Conservation (phyloP, 2,797 vertebrate species). For the Ficedula albicollis region DNA sequence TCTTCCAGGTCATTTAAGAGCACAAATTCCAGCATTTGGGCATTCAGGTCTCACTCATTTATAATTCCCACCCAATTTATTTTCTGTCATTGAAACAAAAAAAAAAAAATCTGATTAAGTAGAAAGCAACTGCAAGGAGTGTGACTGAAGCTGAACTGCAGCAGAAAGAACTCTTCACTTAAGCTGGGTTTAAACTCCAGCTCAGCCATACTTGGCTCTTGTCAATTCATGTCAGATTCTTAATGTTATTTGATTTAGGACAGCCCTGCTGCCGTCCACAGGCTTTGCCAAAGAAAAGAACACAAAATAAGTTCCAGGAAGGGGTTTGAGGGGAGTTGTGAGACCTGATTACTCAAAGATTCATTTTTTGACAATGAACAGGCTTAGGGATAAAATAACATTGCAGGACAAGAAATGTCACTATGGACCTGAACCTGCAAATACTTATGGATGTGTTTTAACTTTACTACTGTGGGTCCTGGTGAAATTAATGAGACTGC, state of each 20-base stretch:
- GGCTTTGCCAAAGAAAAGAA: slow-evolving; percentile 56
- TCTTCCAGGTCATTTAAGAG: neutral
- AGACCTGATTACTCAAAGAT: slow-evolving; percentile 60
- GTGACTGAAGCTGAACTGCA: neutral
- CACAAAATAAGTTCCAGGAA: slow-evolving; percentile 64
- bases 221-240: slow-evolving; percentile 59
- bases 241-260: slow-evolving; percentile 64
- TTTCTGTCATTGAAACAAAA: neutral
- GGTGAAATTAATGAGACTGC: slow-evolving; percentile 63
- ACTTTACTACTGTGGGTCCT: slow-evolving; percentile 65
- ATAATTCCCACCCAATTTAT: neutral
- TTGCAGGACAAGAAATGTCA: slow-evolving; percentile 6
- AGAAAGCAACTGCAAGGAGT: neutral
- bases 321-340: slow-evolving; percentile 29
- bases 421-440: slow-evolving; percentile 56
- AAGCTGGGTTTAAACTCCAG: slow-evolving; percentile 31
- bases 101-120: neutral
- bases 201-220: slow-evolving; percentile 48
- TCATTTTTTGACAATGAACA: slow-evolving; percentile 62
- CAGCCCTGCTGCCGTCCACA: slow-evolving; percentile 60
- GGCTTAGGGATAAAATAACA: slow-evolving; percentile 55
- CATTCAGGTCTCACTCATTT: neutral
- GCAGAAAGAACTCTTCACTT: slow-evolving; percentile 16
- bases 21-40: neutral
- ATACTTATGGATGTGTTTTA: slow-evolving; percentile 51